Conservation (phyloP, 2,113 vertebrate genomes). For the Phalacrocorax pelagicus region DNA sequence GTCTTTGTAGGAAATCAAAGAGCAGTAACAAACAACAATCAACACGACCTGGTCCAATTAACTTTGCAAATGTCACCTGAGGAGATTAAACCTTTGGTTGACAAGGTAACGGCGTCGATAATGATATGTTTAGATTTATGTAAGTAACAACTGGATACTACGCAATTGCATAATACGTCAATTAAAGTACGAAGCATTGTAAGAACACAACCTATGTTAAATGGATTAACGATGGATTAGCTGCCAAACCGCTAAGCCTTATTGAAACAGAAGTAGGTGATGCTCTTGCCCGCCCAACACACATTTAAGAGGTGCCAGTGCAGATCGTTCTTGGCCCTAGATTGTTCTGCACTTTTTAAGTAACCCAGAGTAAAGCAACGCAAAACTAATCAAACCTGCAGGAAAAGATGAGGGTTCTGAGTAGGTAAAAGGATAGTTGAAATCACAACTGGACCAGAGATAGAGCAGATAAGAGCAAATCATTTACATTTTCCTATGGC, state of each 20-base stretch:
- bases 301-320: fast-evolving
- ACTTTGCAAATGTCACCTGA: not conserved
- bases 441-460: not conserved
- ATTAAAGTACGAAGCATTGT: not conserved
- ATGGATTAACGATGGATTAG: not conserved
- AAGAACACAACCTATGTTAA: not conserved
- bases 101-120: not conserved
- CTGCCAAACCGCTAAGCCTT: not conserved
- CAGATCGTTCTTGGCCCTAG: not conserved
- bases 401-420: not conserved
- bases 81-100: not conserved
- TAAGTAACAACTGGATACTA: not conserved
- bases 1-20: not conserved
- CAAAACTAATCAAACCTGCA: not conserved
- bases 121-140: not conserved
- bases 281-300: not conserved
- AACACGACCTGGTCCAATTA: not conserved
- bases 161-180: not conserved
- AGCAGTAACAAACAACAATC: not conserved
- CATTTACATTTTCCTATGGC: not conserved
- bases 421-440: not conserved
- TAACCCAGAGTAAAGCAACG: not conserved
- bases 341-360: not conserved
- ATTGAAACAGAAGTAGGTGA: not conserved
- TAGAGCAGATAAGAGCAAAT: not conserved